phyloP scores from a whole-genome alignment of 1,140 invertebrate species.

The Drosophila pruinosa region DNA sequence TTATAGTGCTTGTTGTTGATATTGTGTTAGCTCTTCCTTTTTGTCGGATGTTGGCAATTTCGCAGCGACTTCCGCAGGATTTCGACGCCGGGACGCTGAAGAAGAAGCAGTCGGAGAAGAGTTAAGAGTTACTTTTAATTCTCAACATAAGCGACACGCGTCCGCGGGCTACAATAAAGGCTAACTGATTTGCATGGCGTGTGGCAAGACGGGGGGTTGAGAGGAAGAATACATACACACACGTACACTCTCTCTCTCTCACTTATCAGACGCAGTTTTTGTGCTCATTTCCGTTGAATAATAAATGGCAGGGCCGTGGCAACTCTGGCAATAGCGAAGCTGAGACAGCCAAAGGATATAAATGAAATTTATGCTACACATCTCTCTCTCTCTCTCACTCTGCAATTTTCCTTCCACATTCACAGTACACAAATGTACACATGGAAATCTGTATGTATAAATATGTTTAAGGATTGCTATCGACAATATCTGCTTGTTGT shows the following conservation, averaged over 20 bases:
- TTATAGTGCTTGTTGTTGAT: conserved; percentile 38
- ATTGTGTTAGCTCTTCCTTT: conserved; percentile 31
- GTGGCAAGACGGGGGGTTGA: not conserved
- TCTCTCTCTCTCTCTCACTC: not conserved
- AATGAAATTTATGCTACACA: conserved; percentile 41
- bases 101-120: conserved; percentile 50
- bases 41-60: conserved; percentile 74
- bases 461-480: conserved; percentile 15
- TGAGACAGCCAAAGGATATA: conserved; percentile 39
- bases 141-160: conserved; percentile 56
- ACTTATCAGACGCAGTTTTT: conserved; percentile 32
- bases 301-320: conserved; percentile 48
- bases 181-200: conserved; percentile 26
- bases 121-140: conserved; percentile 74
- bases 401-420: too few species aligned
- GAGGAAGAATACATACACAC: not conserved
- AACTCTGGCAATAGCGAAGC: conserved; percentile 20
- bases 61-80: conserved; percentile 56
- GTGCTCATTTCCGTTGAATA: conserved; percentile 68
- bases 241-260: not conserved
- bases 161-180: conserved; percentile 58
- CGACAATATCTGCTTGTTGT: conserved; percentile 26
- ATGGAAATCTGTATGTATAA: not conserved
- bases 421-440: not conserved
- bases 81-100: not conserved